phyloP scores from a whole-genome alignment of 2,113 vertebrate genomes.

The Myanophis thanlyinensis region DNA sequence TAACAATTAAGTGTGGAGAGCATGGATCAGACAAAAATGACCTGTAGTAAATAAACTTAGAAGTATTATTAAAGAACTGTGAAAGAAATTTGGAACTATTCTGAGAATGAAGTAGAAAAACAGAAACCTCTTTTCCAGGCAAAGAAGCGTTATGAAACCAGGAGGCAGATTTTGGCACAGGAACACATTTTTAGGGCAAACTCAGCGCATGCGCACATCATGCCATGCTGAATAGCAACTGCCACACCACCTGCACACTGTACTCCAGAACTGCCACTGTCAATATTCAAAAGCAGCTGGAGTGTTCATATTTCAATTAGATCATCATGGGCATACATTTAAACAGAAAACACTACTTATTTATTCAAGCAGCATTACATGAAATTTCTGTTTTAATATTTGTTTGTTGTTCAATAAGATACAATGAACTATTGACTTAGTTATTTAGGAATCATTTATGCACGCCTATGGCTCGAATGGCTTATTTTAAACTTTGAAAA shows the following conservation, averaged over 20 bases:
- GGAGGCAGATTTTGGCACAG: background rate
- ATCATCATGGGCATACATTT: constrained; percentile 66
- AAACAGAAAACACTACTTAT: constrained; percentile 62
- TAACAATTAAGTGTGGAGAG: background rate
- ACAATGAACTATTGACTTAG: constrained; percentile 46
- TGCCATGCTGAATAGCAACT: constrained; percentile 63
- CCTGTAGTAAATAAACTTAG: background rate
- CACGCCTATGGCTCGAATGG: constrained; percentile 27
- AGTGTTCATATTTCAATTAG: constrained; percentile 69
- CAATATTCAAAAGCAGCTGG: constrained; percentile 68
- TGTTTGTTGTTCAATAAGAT: constrained; percentile 50
- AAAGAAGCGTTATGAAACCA: background rate
- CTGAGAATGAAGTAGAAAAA: background rate
- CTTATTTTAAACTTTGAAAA: constrained; percentile 42
- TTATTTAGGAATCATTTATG: constrained; percentile 59
- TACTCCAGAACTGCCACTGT: constrained; percentile 63
- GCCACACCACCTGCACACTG: constrained; percentile 62
- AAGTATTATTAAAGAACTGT: background rate
- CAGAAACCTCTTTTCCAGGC: background rate
- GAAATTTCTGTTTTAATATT: constrained; percentile 68
- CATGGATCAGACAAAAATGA: background rate
- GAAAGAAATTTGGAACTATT: background rate
- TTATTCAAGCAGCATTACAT: constrained; percentile 52
- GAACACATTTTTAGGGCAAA: constrained; percentile 4
- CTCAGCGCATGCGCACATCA: constrained; percentile 48